A percentile compares a stretch with the other conserved stretches of the same genome.
Conservation (phyloP, 2,888 invertebrate genomes). For the Liposcelis brunnea region DNA sequence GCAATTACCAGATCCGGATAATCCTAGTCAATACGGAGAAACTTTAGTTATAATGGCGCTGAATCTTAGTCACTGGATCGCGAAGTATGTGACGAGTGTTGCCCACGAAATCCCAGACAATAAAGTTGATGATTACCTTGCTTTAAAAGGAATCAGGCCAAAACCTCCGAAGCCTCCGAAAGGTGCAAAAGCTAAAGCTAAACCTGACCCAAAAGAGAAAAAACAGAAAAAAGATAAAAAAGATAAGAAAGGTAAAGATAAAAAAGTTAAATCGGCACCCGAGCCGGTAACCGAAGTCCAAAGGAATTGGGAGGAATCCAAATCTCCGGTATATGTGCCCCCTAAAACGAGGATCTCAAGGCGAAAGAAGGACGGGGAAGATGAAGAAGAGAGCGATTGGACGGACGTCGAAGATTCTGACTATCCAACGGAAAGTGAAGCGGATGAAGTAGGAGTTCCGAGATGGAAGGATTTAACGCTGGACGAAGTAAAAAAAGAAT, state of each 20-base stretch:
- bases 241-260: background rate
- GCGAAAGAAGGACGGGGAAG: too few relatives aligned
- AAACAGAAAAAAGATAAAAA: background rate
- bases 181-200: background rate
- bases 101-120: background rate
- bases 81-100: background rate
- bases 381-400: too few relatives aligned
- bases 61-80: slow-evolving; percentile 2
- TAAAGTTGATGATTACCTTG: background rate
- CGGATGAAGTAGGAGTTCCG: too few relatives aligned
- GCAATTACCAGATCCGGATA: background rate
- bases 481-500: background rate
- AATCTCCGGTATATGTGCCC: too few relatives aligned
- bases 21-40: too few relatives aligned
- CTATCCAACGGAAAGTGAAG: too few relatives aligned
- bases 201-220: background rate
- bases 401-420: too few relatives aligned
- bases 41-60: background rate
- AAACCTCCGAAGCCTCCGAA: background rate
- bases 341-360: too few relatives aligned
- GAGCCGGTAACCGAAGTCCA: too few relatives aligned
- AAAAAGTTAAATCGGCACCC: background rate
- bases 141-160: background rate
- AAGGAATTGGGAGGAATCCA: too few relatives aligned
- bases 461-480: too few relatives aligned